These are phyloP conservation scores for Morone chrysops DNA, from an alignment of 2,113 vertebrate genomes.

Conservation along the genomic window DNA sequence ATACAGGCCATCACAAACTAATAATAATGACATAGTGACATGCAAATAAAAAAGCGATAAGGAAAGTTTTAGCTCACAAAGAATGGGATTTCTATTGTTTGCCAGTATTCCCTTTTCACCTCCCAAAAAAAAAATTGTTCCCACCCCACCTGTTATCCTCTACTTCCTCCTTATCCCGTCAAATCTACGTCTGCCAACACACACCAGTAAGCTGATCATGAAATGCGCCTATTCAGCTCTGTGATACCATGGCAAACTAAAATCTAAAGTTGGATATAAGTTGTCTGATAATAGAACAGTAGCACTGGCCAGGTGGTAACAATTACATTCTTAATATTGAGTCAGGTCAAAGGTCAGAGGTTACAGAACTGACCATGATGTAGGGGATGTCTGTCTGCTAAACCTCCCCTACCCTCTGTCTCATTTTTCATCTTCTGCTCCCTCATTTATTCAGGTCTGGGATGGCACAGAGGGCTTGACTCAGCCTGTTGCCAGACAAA, in stretches of 20 bases:
- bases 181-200: not conserved
- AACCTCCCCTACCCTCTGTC: conserved; percentile 3
- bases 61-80: not conserved
- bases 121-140: not conserved
- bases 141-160: not conserved
- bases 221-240: not conserved
- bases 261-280: conserved; percentile 23
- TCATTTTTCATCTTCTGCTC: conserved; percentile 62
- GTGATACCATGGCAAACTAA: not conserved
- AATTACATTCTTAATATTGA: conserved; percentile 37
- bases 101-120: not conserved
- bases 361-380: conserved; percentile 43
- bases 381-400: conserved; percentile 24
- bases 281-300: not conserved
- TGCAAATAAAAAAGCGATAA: not conserved
- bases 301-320: conserved; percentile 29
- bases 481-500: conserved; percentile 79
- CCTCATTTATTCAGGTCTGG: conserved; percentile 62
- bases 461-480: conserved; percentile 73
- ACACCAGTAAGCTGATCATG: conserved; percentile 5
- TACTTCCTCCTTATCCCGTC: not conserved
- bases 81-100: not conserved
- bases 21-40: not conserved
- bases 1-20: not conserved
- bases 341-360: conserved; percentile 47